These are phyloP conservation scores for Orientallactaga sibirica DNA, from an alignment of 2,797 vertebrate genomes.

Conservation along the genomic window DNA sequence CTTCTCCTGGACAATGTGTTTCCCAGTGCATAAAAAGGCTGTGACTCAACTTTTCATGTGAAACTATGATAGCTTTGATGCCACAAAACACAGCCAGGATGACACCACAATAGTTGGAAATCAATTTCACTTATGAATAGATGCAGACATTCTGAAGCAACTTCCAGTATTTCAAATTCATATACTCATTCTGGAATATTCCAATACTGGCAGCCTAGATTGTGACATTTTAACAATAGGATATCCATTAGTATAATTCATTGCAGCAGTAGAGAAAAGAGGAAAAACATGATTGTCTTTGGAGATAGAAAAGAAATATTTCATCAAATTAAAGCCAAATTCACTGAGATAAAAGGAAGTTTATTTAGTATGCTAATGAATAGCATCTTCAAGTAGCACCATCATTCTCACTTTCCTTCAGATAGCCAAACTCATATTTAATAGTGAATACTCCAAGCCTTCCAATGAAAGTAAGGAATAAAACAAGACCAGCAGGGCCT, in stretches of 20 bases:
- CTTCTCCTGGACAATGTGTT: not conserved
- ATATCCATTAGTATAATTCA: not conserved
- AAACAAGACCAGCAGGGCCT: not conserved
- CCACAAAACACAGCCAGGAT: not conserved
- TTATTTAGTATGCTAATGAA: not conserved
- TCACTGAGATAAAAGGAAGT: not conserved
- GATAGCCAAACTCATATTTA: not conserved
- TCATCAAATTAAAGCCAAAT: not conserved
- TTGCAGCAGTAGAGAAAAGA: not conserved
- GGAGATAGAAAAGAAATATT: not conserved
- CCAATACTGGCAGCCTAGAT: not conserved
- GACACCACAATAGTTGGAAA: not conserved
- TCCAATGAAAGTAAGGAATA: not conserved
- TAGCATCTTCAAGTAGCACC: not conserved
- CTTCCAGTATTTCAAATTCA: not conserved
- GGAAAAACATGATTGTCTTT: not conserved
- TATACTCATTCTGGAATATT: not conserved
- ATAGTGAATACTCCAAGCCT: not conserved
- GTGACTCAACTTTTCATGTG: not conserved
- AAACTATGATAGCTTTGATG: not conserved
- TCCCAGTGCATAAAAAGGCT: not conserved
- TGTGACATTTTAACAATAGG: not conserved
- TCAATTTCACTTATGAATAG: not conserved
- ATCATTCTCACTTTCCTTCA: too few species aligned
- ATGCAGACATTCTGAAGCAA: not conserved